Evolutionary conservation across 2,888 invertebrate species (phyloP).

Genomic region (Poecilus cupreus): DNA sequence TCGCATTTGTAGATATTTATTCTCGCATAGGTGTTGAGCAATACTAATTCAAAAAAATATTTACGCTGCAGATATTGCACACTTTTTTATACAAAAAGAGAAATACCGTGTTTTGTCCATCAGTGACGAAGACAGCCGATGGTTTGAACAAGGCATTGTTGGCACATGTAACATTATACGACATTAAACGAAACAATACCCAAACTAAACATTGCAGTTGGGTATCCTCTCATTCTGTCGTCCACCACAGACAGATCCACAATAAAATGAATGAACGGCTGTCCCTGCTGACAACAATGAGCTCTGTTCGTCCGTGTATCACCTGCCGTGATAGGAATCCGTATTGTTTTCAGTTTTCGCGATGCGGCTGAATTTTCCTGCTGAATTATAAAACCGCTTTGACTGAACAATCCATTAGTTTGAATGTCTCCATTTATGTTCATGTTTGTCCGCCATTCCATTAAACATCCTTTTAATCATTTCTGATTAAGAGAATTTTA

Average conservation of each 20-base stretch:
- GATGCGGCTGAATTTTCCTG: conserved; percentile 18
- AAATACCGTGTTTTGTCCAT: background rate
- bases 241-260: background rate
- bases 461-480: conserved; percentile 8
- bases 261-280: conserved; percentile 37
- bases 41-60: no score
- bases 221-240: background rate
- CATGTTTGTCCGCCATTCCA: background rate
- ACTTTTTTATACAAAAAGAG: background rate
- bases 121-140: background rate
- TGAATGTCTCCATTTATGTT: background rate
- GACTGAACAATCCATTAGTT: conserved; percentile 17
- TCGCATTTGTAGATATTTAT: no score
- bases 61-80: background rate
- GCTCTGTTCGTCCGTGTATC: conserved; percentile 32
- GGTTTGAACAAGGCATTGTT: conserved; percentile 5
- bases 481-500: no score
- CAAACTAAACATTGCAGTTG: conserved; percentile 32
- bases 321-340: background rate
- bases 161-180: conserved; percentile 53
- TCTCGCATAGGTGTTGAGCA: no score
- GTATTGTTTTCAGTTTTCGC: conserved; percentile 35
- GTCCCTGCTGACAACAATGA: conserved; percentile 36
- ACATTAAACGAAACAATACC: conserved; percentile 52
- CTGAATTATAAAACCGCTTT: conserved; percentile 38